Conservation (phyloP, 2,113 vertebrate genomes). For the Mellivora capensis region DNA sequence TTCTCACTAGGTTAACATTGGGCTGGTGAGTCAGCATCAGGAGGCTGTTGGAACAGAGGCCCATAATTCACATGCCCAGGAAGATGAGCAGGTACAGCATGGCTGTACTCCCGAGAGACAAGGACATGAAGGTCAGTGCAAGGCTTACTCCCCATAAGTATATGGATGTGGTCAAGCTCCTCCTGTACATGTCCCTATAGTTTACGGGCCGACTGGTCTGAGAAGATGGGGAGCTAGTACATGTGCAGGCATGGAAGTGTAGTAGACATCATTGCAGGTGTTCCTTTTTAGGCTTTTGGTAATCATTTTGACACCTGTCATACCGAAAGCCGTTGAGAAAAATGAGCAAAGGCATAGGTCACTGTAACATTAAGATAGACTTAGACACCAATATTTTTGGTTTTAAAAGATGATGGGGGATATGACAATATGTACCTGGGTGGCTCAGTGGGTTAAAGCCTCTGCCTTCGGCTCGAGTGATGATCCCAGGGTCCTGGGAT, state of each 20-base stretch:
- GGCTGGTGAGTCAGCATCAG: slow-evolving; percentile 40
- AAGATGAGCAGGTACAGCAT: not conserved
- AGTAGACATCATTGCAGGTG: not conserved
- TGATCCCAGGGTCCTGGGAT: too few relatives aligned
- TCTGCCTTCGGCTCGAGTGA: too few relatives aligned
- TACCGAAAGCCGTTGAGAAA: not conserved
- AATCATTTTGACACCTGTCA: not conserved
- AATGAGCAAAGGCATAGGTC: not conserved
- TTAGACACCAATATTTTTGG: not conserved
- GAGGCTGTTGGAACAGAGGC: not conserved
- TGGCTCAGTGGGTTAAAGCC: too few relatives aligned
- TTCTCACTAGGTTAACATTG: not conserved
- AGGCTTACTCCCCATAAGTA: not conserved
- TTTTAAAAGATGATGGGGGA: not conserved
- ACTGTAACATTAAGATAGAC: not conserved
- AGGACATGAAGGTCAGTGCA: not conserved
- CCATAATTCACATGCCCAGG: not conserved
- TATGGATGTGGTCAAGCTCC: not conserved
- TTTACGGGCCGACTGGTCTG: not conserved
- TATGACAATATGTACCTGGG: too few relatives aligned
- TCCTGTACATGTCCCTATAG: not conserved
- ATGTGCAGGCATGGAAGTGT: not conserved
- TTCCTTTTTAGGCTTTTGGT: not conserved
- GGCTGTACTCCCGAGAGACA: not conserved
- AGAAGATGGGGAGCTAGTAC: not conserved